phyloP scores from a whole-genome alignment of 2,888 invertebrate genomes.

The Spisula solida region DNA sequence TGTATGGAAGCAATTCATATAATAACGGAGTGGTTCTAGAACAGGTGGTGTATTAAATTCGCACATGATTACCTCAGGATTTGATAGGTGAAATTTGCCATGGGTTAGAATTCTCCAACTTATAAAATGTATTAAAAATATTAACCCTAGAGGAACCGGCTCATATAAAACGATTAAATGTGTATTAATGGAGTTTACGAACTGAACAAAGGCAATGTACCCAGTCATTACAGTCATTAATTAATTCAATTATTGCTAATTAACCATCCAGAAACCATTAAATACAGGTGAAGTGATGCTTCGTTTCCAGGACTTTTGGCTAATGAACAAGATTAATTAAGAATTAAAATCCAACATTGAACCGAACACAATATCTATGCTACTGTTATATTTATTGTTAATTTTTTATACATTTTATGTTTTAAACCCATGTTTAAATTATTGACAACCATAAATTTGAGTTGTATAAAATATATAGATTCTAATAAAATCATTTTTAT shows the following conservation, averaged over 20 bases:
- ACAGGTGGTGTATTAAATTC: background rate
- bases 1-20: background rate
- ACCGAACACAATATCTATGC: too few relatives aligned
- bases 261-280: background rate
- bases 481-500: too few relatives aligned
- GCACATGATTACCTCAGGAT: background rate
- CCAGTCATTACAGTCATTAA: background rate
- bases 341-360: background rate
- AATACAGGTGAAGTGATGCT: background rate
- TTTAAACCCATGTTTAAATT: too few relatives aligned
- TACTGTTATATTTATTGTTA: too few relatives aligned
- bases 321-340: conserved; percentile 4
- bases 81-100: background rate
- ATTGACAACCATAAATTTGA: too few relatives aligned
- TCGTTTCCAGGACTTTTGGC: background rate
- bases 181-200: conserved; percentile 11
- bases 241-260: conserved; percentile 27
- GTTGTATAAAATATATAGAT: too few relatives aligned
- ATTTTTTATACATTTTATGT: too few relatives aligned
- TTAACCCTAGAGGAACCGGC: background rate
- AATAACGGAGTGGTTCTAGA: background rate
- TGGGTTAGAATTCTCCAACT: background rate
- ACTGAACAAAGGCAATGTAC: background rate
- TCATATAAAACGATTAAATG: background rate
- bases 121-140: background rate